Evolutionary conservation across 1,140 invertebrate species (phyloP).

Genomic region (Lineus longissimus): DNA sequence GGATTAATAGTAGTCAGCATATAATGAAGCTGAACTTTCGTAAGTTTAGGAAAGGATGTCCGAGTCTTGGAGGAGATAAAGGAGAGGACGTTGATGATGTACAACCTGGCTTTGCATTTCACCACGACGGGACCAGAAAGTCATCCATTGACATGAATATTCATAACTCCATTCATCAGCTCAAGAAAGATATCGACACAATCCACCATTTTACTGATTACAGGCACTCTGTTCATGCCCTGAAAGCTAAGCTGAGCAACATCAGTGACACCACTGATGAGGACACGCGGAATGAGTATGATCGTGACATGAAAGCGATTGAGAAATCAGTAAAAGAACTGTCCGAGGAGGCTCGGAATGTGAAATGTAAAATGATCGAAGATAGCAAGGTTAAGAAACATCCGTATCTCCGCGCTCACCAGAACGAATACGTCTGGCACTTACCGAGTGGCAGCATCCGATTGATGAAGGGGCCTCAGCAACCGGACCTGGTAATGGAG

Average conservation of each 20-base stretch:
- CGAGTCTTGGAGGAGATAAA: neutral
- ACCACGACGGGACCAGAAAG: neutral
- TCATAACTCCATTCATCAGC: neutral
- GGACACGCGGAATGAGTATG: neutral
- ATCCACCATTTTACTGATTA: neutral
- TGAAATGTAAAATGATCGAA: neutral
- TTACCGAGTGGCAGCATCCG: neutral
- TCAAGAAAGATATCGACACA: neutral
- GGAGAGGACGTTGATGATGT: neutral
- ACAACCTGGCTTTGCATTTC: neutral
- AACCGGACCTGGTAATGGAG: too few relatives aligned
- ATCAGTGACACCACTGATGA: neutral
- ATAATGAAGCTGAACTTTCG: slow-evolving; percentile 1
- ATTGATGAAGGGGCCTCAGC: too few relatives aligned
- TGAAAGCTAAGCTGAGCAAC: neutral
- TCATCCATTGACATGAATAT: neutral
- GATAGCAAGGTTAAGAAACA: neutral
- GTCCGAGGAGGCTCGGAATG: neutral
- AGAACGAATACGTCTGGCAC: slow-evolving; percentile 6
- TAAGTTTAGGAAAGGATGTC: neutral
- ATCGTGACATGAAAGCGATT: neutral
- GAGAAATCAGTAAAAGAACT: neutral
- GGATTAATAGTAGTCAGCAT: slow-evolving; percentile 1
- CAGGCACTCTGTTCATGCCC: too few relatives aligned
- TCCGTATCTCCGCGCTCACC: slow-evolving; percentile 2